Evolutionary conservation across 2,888 invertebrate species (phyloP).

Genomic region (Elysia crispata): DNA sequence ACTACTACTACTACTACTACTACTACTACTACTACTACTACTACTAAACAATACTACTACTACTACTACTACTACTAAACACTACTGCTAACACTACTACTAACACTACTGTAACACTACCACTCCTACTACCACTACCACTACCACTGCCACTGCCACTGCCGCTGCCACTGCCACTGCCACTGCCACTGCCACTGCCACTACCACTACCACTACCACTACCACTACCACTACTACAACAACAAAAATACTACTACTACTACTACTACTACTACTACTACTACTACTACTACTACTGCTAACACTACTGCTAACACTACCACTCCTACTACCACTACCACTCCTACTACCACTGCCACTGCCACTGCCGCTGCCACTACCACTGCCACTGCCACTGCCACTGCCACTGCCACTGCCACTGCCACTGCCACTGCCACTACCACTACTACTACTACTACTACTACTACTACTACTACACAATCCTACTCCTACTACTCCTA

Average conservation of each 20-base stretch:
- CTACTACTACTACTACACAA: background rate
- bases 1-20: conserved; percentile 6
- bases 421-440: background rate
- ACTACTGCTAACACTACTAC: conserved; percentile 6
- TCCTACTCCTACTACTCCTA: background rate
- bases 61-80: background rate
- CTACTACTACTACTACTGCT: no score
- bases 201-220: no score
- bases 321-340: no score
- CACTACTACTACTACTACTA: background rate
- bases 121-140: background rate
- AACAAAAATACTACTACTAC: no score
- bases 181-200: background rate
- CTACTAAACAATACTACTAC: background rate
- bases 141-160: background rate
- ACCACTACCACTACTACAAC: no score
- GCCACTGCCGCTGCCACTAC: background rate
- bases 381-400: background rate
- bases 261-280: no score
- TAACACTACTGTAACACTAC: conserved; percentile 3
- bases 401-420: background rate
- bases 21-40: conserved; percentile 20
- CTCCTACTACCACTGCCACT: no score
- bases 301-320: no score
- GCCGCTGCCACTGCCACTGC: background rate